phyloP scores from a whole-genome alignment of 2,888 invertebrate species.

The Bugulina stolonifera region DNA sequence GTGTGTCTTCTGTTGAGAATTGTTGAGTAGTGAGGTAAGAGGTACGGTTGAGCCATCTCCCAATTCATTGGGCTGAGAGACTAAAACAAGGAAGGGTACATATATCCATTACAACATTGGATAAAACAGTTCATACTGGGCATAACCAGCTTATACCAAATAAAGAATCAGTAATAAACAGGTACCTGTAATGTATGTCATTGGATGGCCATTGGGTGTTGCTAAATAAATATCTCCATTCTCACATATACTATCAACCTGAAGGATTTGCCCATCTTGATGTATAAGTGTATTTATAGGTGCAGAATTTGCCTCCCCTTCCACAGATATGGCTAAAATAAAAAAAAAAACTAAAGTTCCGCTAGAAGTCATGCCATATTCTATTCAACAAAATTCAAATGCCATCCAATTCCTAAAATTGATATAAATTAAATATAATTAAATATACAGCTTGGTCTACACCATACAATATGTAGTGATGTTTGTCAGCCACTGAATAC shows the following conservation, averaged over 20 bases:
- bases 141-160: no score
- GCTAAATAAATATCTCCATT: slow-evolving; percentile 12
- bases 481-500: no score
- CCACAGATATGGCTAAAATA: background rate
- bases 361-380: no score
- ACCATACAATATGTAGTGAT: no score
- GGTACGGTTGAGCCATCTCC: background rate
- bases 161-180: no score
- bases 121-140: no score
- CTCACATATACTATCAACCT: slow-evolving; percentile 16
- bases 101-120: no score
- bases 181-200: slow-evolving; percentile 17
- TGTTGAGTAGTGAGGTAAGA: background rate
- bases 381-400: no score
- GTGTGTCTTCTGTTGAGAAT: background rate
- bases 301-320: background rate
- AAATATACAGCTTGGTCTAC: no score
- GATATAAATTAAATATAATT: no score
- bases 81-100: no score
- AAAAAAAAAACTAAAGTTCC: background rate
- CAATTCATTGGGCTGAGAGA: background rate
- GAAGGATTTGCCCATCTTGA: slow-evolving; percentile 8
- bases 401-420: no score
- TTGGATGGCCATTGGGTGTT: background rate
- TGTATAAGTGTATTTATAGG: slow-evolving; percentile 5